Conservation (phyloP, 2,797 vertebrate species). For the Mareca strepera region DNA sequence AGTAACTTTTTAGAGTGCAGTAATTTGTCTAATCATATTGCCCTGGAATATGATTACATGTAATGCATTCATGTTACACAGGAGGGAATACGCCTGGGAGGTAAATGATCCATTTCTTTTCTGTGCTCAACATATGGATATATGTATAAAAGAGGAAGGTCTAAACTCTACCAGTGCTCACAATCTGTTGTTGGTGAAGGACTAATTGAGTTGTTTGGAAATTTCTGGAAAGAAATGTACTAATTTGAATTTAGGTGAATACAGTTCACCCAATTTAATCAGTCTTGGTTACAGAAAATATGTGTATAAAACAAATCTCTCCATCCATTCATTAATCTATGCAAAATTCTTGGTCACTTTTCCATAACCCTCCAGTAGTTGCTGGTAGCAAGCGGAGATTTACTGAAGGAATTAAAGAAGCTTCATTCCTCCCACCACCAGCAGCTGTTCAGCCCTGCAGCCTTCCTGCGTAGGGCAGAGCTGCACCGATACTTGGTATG, state of each 20-base stretch:
- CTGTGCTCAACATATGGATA: neutral
- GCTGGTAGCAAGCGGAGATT: neutral
- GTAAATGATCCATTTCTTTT: neutral
- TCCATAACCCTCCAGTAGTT: neutral
- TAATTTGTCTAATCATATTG: slow-evolving; percentile 22
- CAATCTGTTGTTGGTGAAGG: neutral
- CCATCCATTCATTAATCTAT: neutral
- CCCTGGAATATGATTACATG: neutral
- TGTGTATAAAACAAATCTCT: neutral
- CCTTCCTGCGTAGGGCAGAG: slow-evolving; percentile 11
- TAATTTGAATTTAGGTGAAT: neutral
- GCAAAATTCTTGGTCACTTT: neutral
- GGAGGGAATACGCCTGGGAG: neutral
- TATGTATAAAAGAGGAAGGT: neutral
- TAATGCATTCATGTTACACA: neutral
- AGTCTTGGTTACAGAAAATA: neutral
- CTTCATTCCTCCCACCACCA: slow-evolving; percentile 14
- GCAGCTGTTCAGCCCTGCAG: slow-evolving; percentile 17
- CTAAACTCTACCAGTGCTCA: neutral
- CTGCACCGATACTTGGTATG: neutral
- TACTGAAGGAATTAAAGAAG: slow-evolving; percentile 1
- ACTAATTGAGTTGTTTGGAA: neutral
- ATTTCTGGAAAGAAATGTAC: neutral
- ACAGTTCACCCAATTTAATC: neutral
- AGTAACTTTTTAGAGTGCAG: neutral